Percentiles rank a stretch among this genome's conserved stretches.
Evolutionary conservation across 2,797 vertebrate genomes (phyloP).

Genomic region (Xyrichtys novacula): DNA sequence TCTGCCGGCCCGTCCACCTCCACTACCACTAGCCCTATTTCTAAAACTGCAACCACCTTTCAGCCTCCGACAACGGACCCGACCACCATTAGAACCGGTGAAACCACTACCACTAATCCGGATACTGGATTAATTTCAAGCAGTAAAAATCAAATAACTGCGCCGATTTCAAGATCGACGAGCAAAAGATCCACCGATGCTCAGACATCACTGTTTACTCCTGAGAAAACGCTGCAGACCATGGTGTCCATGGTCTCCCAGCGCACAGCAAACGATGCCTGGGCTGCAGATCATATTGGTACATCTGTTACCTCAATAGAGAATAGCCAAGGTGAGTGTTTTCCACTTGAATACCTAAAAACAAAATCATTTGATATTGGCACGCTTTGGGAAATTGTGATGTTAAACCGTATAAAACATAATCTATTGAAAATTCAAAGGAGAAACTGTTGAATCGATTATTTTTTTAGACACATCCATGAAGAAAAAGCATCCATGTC

Average conservation of each 20-base stretch:
- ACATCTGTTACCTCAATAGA: constrained; percentile 71
- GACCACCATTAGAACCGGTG: constrained; percentile 26
- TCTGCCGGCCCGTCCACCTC: constrained; percentile 30
- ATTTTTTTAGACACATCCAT: background rate
- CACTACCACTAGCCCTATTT: constrained; percentile 17
- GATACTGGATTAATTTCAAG: constrained; percentile 32
- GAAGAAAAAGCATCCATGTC: constrained; percentile 1
- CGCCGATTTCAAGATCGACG: constrained; percentile 41
- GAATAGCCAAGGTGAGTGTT: constrained; percentile 79
- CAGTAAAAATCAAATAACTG: constrained; percentile 37
- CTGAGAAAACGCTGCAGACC: constrained; percentile 78
- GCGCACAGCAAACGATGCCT: constrained; percentile 74
- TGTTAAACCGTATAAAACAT: too few relatives aligned
- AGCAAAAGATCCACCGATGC: constrained; percentile 73
- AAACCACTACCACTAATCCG: constrained; percentile 9
- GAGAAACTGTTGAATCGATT: too few relatives aligned
- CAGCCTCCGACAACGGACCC: constrained; percentile 61
- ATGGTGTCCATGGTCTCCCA: constrained; percentile 78
- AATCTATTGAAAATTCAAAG: accelerated
- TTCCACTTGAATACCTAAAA: background rate
- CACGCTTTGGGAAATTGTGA: background rate
- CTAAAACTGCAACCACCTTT: constrained; percentile 52
- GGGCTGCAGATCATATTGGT: constrained; percentile 67
- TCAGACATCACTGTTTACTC: constrained; percentile 60
- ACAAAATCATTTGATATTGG: background rate